phyloP scores from a whole-genome alignment of 1,140 invertebrate species.

The Papilio helenus region DNA sequence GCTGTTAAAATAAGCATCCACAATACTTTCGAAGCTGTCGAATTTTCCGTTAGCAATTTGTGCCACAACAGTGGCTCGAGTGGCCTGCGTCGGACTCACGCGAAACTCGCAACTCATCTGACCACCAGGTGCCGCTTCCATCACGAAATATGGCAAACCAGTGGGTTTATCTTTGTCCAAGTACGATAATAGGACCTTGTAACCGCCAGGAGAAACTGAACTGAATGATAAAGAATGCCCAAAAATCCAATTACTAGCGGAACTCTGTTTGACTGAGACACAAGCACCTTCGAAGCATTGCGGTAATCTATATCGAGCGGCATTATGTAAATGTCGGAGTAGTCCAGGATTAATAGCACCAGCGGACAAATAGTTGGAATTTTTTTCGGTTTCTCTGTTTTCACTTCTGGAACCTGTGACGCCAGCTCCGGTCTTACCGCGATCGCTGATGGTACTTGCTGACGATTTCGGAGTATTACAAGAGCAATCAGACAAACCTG shows the following conservation, averaged over 20 bases:
- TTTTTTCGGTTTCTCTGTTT: constrained; percentile 53
- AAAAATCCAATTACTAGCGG: constrained; percentile 68
- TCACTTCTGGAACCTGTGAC: constrained; percentile 70
- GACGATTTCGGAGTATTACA: constrained; percentile 48
- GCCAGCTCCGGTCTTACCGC: constrained; percentile 73
- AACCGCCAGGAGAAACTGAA: constrained; percentile 75
- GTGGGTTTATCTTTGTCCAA: constrained; percentile 61
- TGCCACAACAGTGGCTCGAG: constrained; percentile 68
- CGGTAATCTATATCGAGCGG: constrained; percentile 68
- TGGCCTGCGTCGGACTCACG: constrained; percentile 63
- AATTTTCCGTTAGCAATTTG: constrained; percentile 72
- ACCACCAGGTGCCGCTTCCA: constrained; percentile 76
- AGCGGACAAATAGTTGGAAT: constrained; percentile 52
- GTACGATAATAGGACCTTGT: constrained; percentile 72
- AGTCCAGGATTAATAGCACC: constrained; percentile 68
- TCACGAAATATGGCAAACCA: constrained; percentile 70
- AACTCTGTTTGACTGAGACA: constrained; percentile 66
- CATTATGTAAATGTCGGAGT: constrained; percentile 72
- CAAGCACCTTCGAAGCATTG: constrained; percentile 75
- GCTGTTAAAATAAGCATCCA: constrained; percentile 70
- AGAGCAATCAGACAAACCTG: constrained; percentile 47
- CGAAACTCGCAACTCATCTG: constrained; percentile 76
- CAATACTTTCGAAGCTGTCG: constrained; percentile 74
- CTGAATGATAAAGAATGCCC: constrained; percentile 74
- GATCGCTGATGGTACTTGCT: constrained; percentile 57